Conservation (phyloP, 2,113 vertebrate species). For the Aegotheles bennettii region DNA sequence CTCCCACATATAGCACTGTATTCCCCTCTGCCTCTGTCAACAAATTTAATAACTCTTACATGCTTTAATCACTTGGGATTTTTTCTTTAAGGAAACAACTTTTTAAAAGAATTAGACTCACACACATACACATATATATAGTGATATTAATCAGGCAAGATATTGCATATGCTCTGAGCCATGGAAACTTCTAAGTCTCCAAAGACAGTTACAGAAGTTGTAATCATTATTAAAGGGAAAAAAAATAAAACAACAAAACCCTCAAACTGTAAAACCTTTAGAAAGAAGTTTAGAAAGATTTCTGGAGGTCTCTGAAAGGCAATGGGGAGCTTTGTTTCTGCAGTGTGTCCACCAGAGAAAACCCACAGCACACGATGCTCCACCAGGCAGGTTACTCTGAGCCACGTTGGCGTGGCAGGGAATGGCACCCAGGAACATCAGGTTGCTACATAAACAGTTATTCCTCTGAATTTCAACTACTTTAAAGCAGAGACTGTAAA, state of each 20-base stretch:
- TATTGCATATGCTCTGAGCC: background rate
- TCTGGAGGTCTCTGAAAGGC: background rate
- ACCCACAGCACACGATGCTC: rapidly evolving
- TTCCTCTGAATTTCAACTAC: background rate
- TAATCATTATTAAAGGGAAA: background rate
- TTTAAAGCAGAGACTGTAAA: background rate
- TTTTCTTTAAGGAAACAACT: background rate
- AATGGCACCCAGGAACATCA: rapidly evolving
- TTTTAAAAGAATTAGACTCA: background rate
- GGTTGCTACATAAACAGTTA: rapidly evolving
- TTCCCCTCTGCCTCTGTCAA: background rate
- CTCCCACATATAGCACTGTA: background rate
- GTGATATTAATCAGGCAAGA: conserved; percentile 17
- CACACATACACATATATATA: background rate
- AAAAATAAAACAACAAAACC: background rate
- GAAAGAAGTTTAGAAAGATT: background rate
- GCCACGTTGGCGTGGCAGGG: rapidly evolving
- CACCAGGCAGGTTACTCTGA: rapidly evolving
- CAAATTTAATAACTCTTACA: background rate
- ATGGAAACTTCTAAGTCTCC: background rate
- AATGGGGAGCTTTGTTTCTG: rapidly evolving
- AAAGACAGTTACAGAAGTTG: background rate
- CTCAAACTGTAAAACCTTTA: background rate
- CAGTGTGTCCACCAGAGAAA: background rate
- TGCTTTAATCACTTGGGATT: background rate